These are phyloP conservation scores for Drosophila colorata DNA, from an alignment of 2,888 invertebrate genomes.

Conservation along the genomic window DNA sequence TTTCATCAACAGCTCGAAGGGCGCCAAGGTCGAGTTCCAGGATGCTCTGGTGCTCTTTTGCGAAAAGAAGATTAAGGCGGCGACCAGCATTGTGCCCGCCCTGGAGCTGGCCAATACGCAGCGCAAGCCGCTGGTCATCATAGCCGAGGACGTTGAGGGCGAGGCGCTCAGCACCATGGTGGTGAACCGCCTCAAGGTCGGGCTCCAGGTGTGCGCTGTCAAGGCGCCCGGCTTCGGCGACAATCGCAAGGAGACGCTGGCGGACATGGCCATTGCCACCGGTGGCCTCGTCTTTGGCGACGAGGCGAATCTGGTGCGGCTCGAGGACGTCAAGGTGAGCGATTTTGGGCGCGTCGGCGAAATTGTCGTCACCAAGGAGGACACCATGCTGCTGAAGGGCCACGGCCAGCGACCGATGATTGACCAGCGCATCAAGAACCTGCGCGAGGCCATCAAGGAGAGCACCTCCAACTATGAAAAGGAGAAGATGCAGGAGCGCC, in stretches of 20 bases:
- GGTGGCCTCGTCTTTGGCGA: conserved; percentile 97
- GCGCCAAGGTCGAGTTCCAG: conserved; percentile 98
- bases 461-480: conserved; percentile 97
- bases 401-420: conserved; percentile 93
- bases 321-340: conserved; percentile 93
- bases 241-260: conserved; percentile 94
- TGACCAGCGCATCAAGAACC: conserved; percentile 91
- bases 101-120: conserved; percentile 97
- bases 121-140: conserved; percentile 95
- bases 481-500: conserved; percentile 95
- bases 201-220: conserved; percentile 96
- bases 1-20: conserved; percentile 99
- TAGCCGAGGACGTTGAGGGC: conserved; percentile 97
- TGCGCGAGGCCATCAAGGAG: conserved; percentile 94
- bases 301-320: conserved; percentile 93
- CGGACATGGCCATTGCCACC: conserved; percentile 96
- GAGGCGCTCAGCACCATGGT: conserved; percentile 97
- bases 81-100: conserved; percentile 98
- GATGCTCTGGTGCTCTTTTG: conserved; percentile 97
- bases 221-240: conserved; percentile 98
- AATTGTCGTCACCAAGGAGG: conserved; percentile 96
- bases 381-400: conserved; percentile 90
- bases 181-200: conserved; percentile 95
- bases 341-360: conserved; percentile 95
- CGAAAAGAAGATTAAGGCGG: conserved; percentile 98